Conservation (phyloP, 2,797 vertebrate genomes). For the Labeo calbasu region DNA sequence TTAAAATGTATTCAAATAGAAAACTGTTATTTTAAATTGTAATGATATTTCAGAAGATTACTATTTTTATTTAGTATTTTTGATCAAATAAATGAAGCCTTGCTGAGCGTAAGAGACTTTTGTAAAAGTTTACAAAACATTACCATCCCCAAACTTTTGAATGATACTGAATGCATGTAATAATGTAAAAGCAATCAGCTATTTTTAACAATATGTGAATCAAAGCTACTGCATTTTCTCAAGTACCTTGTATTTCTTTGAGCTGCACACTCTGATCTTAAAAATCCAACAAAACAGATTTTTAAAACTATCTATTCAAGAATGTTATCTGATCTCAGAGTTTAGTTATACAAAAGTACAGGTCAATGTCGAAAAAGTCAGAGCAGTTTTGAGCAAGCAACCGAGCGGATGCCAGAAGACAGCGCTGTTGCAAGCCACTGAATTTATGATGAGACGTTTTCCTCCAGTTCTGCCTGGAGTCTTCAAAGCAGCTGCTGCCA, state of each 20-base stretch:
- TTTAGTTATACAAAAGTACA: slow-evolving; percentile 60
- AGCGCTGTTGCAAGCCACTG: slow-evolving; percentile 30
- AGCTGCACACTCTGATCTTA: neutral
- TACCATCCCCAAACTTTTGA: neutral
- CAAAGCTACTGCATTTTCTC: neutral
- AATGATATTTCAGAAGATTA: too few relatives aligned
- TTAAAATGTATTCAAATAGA: neutral
- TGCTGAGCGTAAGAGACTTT: neutral
- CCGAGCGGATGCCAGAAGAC: slow-evolving; percentile 33
- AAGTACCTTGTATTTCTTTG: neutral
- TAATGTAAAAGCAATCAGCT: neutral
- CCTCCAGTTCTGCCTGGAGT: slow-evolving; percentile 22
- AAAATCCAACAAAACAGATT: slow-evolving; percentile 52
- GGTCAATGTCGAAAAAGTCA: neutral
- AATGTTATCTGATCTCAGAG: slow-evolving; percentile 58
- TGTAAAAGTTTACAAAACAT: too few relatives aligned
- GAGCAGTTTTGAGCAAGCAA: neutral
- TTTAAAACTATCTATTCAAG: slow-evolving; percentile 42
- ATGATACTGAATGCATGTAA: neutral
- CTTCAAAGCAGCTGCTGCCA: slow-evolving; percentile 30
- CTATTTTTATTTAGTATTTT: neutral
- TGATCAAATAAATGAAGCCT: neutral
- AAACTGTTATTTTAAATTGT: neutral
- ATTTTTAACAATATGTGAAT: neutral
- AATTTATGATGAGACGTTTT: slow-evolving; percentile 48